Evolutionary conservation across 2,797 vertebrate species (phyloP).

Genomic region (Rhodeus uyekii): DNA sequence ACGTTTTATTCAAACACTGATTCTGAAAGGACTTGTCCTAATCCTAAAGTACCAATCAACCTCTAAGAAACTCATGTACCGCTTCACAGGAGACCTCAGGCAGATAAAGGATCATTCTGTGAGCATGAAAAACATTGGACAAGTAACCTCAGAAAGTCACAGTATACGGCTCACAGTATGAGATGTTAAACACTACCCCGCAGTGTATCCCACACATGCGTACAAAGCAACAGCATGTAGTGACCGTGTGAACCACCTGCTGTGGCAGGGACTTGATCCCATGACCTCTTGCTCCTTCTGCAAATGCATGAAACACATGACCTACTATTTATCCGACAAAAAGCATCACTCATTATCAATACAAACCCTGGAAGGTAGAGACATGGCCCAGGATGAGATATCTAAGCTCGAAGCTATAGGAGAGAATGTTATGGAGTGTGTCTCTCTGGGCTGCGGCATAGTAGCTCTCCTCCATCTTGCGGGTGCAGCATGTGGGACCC

Average conservation of each 20-base stretch:
- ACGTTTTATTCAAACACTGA: slow-evolving; percentile 9
- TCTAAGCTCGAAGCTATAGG: slow-evolving; percentile 89
- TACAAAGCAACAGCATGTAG: slow-evolving; percentile 4
- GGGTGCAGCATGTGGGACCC: slow-evolving; percentile 86
- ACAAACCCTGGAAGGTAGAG: slow-evolving; percentile 83
- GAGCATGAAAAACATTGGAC: slow-evolving; percentile 4
- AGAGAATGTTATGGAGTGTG: slow-evolving; percentile 85
- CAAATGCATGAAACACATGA: background rate
- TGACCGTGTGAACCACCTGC: slow-evolving; percentile 13
- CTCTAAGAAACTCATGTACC: background rate
- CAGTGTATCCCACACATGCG: background rate
- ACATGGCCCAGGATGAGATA: slow-evolving; percentile 85
- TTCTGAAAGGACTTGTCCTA: slow-evolving; percentile 14
- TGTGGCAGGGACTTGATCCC: background rate
- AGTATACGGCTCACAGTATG: background rate
- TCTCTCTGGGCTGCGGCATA: slow-evolving; percentile 84
- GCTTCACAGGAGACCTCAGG: slow-evolving; percentile 15
- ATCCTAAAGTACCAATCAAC: slow-evolving; percentile 1
- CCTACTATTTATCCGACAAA: background rate
- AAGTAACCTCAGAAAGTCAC: background rate
- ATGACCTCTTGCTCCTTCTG: background rate
- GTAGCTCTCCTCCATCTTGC: slow-evolving; percentile 91
- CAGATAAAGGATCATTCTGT: slow-evolving; percentile 9
- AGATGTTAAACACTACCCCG: background rate
- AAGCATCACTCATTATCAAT: slow-evolving; percentile 5